Conservation (phyloP, 1,140 invertebrate species). For the Bombyx mandarina region DNA sequence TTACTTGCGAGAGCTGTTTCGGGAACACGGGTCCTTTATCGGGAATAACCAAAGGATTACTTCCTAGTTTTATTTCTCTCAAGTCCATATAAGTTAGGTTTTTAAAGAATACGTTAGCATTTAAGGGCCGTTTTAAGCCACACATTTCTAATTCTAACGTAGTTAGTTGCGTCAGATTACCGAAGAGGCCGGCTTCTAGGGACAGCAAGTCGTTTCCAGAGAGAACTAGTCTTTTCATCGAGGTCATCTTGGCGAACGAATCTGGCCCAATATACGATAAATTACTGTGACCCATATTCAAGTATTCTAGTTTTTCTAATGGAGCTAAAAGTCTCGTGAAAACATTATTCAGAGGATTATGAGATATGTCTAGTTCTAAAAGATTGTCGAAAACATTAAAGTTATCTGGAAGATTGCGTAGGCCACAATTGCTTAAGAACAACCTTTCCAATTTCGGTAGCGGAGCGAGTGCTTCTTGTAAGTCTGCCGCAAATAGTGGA, state of each 20-base stretch:
- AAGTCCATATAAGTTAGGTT: conserved; percentile 76
- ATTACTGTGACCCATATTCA: conserved; percentile 83
- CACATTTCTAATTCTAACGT: conserved; percentile 79
- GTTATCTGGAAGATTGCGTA: conserved; percentile 75
- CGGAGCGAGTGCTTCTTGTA: conserved; percentile 77
- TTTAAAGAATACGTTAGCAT: conserved; percentile 78
- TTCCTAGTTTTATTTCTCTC: conserved; percentile 77
- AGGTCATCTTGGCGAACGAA: conserved; percentile 80
- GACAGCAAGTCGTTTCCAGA: conserved; percentile 78
- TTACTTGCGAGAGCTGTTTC: conserved; percentile 75
- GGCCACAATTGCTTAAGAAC: conserved; percentile 77
- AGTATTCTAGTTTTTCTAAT: conserved; percentile 75
- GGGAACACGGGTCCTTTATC: conserved; percentile 73
- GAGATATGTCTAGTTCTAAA: conserved; percentile 78
- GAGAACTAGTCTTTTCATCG: conserved; percentile 75
- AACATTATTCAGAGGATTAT: conserved; percentile 78
- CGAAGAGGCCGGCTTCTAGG: conserved; percentile 79
- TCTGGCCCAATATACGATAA: conserved; percentile 76
- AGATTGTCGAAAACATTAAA: conserved; percentile 77
- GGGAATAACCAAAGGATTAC: conserved; percentile 77
- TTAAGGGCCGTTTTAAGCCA: conserved; percentile 74
- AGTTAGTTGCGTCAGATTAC: conserved; percentile 76
- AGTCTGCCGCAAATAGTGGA: conserved; percentile 76
- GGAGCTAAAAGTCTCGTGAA: conserved; percentile 78
- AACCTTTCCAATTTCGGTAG: conserved; percentile 76